These are phyloP conservation scores for Apoderus coryli DNA, from an alignment of 2,888 invertebrate species.

Conservation along the genomic window DNA sequence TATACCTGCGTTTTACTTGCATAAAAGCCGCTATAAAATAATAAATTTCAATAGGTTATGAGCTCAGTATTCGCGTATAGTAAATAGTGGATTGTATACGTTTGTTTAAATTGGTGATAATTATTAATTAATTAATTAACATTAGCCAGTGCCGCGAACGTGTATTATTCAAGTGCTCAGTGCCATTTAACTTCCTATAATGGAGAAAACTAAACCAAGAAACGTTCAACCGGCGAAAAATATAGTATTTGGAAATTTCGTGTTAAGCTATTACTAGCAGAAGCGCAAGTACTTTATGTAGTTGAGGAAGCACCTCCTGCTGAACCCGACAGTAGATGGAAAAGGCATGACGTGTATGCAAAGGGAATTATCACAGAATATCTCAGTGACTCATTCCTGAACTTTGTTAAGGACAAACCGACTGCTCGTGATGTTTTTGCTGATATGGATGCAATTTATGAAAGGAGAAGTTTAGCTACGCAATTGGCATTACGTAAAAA, in stretches of 20 bases:
- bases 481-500: slow-evolving; percentile 15
- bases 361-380: background rate
- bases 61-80: slow-evolving; percentile 2
- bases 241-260: slow-evolving; percentile 1
- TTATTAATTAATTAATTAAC: no score
- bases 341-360: background rate
- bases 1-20: no score
- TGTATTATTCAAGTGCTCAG: no score
- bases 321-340: background rate
- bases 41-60: slow-evolving; percentile 7
- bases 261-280: background rate
- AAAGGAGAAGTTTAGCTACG: slow-evolving; percentile 16
- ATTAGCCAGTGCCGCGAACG: no score
- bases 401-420: background rate
- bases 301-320: background rate
- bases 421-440: background rate
- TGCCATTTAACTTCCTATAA: no score
- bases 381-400: background rate
- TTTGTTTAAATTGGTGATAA: no score
- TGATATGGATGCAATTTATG: background rate
- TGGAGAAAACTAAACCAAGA: background rate
- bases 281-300: background rate
- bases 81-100: background rate
- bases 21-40: no score
- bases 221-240: slow-evolving; percentile 1